Evolutionary conservation across 2,888 invertebrate species (phyloP).

Genomic region (Hartigia nigra): DNA sequence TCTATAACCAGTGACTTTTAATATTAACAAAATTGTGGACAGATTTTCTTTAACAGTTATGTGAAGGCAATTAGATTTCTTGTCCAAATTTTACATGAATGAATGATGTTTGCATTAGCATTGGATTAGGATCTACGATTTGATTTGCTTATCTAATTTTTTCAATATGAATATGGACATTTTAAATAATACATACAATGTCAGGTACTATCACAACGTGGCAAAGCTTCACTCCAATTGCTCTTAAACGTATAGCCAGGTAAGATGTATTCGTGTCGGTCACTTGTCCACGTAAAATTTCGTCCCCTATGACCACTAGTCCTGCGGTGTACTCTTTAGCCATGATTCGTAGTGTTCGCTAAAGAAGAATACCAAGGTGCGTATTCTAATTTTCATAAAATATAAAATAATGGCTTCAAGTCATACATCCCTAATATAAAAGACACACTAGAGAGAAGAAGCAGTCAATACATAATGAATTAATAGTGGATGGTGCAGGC

Average conservation of each 20-base stretch:
- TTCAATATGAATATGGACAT: not conserved
- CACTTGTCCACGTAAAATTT: slow-evolving; percentile 75
- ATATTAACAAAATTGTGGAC: not conserved
- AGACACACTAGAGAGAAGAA: not conserved
- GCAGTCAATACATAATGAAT: not conserved
- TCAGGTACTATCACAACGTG: slow-evolving; percentile 68
- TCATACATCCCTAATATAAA: no score
- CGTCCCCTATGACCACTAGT: slow-evolving; percentile 73
- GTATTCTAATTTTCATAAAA: not conserved
- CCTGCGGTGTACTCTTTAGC: slow-evolving; percentile 51
- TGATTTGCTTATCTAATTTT: not conserved
- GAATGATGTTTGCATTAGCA: not conserved
- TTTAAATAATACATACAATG: slow-evolving; percentile 51
- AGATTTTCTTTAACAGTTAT: no score
- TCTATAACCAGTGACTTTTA: not conserved
- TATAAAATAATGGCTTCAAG: no score
- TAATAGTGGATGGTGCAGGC: not conserved
- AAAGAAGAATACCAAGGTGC: not conserved
- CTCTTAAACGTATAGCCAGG: slow-evolving; percentile 52
- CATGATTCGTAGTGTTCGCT: slow-evolving; percentile 2
- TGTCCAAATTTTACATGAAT: no score
- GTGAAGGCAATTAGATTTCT: no score
- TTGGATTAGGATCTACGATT: not conserved
- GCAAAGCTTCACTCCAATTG: slow-evolving; percentile 45
- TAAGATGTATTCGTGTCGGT: slow-evolving; percentile 71